Conservation (phyloP, 2,113 vertebrate species). For the Progne subis region DNA sequence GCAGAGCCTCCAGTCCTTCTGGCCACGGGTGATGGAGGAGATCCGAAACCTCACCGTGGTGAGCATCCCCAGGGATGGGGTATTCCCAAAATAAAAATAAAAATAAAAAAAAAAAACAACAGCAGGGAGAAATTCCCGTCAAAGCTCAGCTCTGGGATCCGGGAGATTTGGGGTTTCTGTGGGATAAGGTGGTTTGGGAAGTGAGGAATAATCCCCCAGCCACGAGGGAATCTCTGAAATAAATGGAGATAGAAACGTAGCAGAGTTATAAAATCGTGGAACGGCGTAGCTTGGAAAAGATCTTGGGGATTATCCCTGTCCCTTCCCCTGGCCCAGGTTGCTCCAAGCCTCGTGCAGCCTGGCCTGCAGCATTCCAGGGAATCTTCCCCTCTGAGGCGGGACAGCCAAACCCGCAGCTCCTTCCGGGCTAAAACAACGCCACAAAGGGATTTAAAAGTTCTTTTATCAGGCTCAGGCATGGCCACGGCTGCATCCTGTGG, state of each 20-base stretch:
- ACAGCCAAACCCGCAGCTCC: not conserved
- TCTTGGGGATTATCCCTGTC: too few relatives aligned
- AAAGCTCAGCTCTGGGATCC: not conserved
- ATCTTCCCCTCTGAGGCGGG: too few relatives aligned
- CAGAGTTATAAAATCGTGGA: fast-evolving
- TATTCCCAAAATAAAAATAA: not conserved
- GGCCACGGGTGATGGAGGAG: slow-evolving; percentile 98
- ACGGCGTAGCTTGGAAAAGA: too few relatives aligned
- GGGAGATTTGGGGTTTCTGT: fast-evolving
- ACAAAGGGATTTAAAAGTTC: not conserved
- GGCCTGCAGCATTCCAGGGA: too few relatives aligned
- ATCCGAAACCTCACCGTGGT: slow-evolving; percentile 96
- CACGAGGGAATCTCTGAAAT: too few relatives aligned
- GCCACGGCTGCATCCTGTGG: not conserved
- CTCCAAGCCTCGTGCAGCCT: too few relatives aligned
- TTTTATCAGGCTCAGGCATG: not conserved
- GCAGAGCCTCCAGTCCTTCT: slow-evolving; percentile 96
- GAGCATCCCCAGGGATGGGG: not conserved
- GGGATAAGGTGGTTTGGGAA: not conserved
- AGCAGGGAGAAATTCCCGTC: too few relatives aligned
- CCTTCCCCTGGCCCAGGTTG: not conserved
- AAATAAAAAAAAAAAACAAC: too few relatives aligned
- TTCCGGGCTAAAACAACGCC: fast-evolving
- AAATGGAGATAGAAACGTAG: fast-evolving
- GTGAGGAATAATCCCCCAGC: not conserved